These are phyloP conservation scores for Xestia xanthographa DNA, from an alignment of 2,888 invertebrate genomes.

Conservation along the genomic window DNA sequence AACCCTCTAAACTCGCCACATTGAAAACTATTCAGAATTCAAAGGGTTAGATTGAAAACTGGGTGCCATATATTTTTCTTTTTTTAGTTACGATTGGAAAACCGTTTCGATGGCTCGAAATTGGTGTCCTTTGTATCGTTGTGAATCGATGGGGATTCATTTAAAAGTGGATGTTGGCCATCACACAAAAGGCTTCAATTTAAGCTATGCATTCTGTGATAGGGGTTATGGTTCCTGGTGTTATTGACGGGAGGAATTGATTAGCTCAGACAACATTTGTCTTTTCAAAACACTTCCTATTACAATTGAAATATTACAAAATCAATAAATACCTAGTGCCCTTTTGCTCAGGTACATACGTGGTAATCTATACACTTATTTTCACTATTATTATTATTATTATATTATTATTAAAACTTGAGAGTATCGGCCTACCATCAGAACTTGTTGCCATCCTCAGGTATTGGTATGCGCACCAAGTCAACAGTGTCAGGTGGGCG, in stretches of 20 bases:
- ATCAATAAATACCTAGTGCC: no score
- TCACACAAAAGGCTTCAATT: constrained; percentile 64
- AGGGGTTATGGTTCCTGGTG: constrained; percentile 16
- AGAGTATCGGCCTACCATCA: no score
- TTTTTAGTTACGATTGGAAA: constrained; percentile 68
- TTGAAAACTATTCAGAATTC: constrained; percentile 64
- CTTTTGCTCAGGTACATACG: no score
- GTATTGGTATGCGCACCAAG: no score
- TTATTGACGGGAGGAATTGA: constrained; percentile 2
- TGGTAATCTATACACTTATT: no score
- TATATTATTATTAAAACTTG: no score
- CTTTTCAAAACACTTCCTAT: no score
- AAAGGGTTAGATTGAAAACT: constrained; percentile 68
- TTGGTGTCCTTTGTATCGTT: constrained; percentile 68
- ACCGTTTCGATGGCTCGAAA: constrained; percentile 67
- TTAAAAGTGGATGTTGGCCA: constrained; percentile 63
- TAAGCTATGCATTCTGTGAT: constrained; percentile 50
- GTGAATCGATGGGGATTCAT: constrained; percentile 69
- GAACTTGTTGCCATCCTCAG: no score
- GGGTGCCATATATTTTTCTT: constrained; percentile 62
- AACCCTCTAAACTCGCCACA: constrained; percentile 42
- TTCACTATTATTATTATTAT: no score
- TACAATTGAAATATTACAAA: no score
- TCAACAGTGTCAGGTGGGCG: no score
- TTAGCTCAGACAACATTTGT: not conserved